phyloP scores from a whole-genome alignment of 2,888 invertebrate genomes.

The Octodonta nipae region DNA sequence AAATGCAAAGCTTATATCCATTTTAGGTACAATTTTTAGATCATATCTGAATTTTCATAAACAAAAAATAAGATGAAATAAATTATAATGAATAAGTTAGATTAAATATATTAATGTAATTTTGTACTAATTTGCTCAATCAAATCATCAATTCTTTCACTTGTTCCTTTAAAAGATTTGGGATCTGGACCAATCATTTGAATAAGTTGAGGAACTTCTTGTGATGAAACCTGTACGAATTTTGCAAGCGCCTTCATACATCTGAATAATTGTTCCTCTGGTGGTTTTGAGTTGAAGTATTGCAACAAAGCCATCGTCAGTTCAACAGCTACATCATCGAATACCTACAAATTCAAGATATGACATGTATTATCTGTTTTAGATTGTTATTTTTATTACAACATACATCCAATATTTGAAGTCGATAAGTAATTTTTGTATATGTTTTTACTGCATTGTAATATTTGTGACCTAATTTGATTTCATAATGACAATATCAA shows the following conservation, averaged over 20 bases:
- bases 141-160: constrained; percentile 66
- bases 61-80: no score
- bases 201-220: constrained; percentile 77
- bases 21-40: no score
- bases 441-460: no score
- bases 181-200: constrained; percentile 86
- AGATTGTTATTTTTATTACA: neutral
- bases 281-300: constrained; percentile 67
- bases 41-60: no score
- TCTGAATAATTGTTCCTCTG: constrained; percentile 72
- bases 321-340: constrained; percentile 87
- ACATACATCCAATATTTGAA: no score
- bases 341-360: constrained; percentile 50
- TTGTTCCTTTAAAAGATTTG: constrained; percentile 65
- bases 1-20: no score
- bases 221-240: constrained; percentile 60
- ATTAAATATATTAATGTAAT: constrained; percentile 4
- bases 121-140: constrained; percentile 50
- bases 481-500: no score
- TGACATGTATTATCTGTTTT: neutral
- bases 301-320: constrained; percentile 82
- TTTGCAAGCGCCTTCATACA: constrained; percentile 63
- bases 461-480: no score
- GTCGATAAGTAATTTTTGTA: no score
- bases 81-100: neutral